Base-by-base conservation (phyloP, 2,797 vertebrate species). In the Rhinogobio ventralis region DNA sequence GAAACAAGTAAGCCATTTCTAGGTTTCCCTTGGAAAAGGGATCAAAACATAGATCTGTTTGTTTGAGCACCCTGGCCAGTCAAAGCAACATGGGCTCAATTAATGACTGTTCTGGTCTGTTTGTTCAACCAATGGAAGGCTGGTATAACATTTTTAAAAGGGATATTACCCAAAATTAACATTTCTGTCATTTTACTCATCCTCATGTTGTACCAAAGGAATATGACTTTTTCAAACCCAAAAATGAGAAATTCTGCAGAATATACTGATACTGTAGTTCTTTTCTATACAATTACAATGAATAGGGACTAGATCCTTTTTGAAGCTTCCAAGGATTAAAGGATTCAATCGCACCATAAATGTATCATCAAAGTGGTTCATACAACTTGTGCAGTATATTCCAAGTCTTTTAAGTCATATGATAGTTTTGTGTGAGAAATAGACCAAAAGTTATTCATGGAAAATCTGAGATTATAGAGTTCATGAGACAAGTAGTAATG, bases 1-100 rank as follows among this genome's bases (percentile, higher is more conserved):
- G 69, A 72, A 72, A 72, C 69, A 72, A 72, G n/a, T 10, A 72
- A 25, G 46, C 46, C 25, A 55, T n/a, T 76, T 33, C 5, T 36
- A n/a, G 51, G 13, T 57, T 36, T 60, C 8, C 33, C 33, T 74
- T 53, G 11, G 28, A 74, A 74, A 74, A 74, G 10, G 17, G 20
- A 20, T 30, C 45, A 51, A 74, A 49, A 30, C 4, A 4, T 7
- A 4, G 8, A 28, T 51, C 8, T 14, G 51, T 71, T 46, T 17
- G 7, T 71, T 8, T 53, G 28, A 49, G n/a, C 23, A 25, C 2
- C 13, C 1, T 6, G 11, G 7, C 19, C 72, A 74, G 51, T 53
- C 28, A 7, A 0, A 19, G 45, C 4, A 10, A 51, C 2, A 51
- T 28, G 19, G 17, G 45, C 17, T 51, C 5, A 33, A 20, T 62